phyloP scores from a whole-genome alignment of 2,888 invertebrate genomes.

The Meta bourneti region DNA sequence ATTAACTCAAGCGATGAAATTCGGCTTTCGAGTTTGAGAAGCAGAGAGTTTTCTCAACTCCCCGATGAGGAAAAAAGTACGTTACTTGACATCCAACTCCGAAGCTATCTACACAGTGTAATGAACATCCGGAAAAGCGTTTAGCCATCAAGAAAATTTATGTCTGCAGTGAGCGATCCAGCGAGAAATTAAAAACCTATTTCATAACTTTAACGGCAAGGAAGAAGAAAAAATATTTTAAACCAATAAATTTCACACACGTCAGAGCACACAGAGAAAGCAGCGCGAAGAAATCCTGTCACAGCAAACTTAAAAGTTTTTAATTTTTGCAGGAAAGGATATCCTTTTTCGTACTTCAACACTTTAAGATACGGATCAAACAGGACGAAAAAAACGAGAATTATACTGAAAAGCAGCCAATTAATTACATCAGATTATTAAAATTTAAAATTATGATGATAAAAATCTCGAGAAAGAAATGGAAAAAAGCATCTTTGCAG shows the following conservation, averaged over 20 bases:
- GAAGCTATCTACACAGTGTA: not conserved
- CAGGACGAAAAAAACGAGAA: conserved; percentile 27
- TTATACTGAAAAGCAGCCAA: conserved; percentile 46
- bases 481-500: conserved; percentile 4
- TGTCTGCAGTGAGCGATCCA: not conserved
- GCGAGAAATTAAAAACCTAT: not conserved
- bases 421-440: conserved; percentile 74
- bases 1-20: not conserved
- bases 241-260: conserved; percentile 13
- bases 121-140: not conserved
- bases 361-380: conserved; percentile 57
- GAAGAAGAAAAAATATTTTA: not conserved
- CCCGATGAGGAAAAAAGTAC: not conserved
- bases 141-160: not conserved
- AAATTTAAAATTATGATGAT: conserved; percentile 54
- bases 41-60: not conserved
- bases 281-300: not conserved
- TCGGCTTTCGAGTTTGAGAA: not conserved
- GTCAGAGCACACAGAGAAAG: conserved; percentile 2
- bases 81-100: not conserved
- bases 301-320: not conserved
- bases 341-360: conserved; percentile 22
- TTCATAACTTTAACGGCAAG: not conserved
- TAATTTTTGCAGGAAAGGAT: not conserved
- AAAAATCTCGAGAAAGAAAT: conserved; percentile 37